Conservation (phyloP, 2,797 vertebrate species). For the Sebastes dallii region DNA sequence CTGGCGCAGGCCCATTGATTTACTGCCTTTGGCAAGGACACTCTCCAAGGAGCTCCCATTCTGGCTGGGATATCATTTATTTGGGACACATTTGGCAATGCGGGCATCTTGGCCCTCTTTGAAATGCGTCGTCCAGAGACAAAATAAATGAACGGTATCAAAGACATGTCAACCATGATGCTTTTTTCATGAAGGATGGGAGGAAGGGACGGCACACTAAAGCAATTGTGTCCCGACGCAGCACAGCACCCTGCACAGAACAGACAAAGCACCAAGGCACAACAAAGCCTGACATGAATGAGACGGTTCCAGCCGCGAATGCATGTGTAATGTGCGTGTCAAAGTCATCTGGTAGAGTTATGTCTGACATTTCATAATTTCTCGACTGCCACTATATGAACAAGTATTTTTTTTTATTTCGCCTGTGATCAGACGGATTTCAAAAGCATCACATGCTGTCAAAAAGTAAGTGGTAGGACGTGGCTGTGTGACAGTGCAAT, state of each 20-base stretch:
- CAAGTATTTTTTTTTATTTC: conserved; percentile 31
- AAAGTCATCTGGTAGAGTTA: conserved; percentile 27
- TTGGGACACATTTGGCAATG: conserved; percentile 80
- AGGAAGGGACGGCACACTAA: conserved; percentile 44
- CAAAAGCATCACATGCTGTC: conserved; percentile 42
- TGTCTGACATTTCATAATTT: conserved; percentile 58
- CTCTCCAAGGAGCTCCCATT: conserved; percentile 72
- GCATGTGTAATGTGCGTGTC: conserved; percentile 26
- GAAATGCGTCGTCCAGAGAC: conserved; percentile 69
- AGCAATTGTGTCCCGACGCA: conserved; percentile 44
- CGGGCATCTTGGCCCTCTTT: conserved; percentile 67
- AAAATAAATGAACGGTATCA: conserved; percentile 78
- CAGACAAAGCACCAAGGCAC: conserved; percentile 38
- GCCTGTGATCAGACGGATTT: conserved; percentile 46
- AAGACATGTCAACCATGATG: conserved; percentile 73
- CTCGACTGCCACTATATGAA: conserved; percentile 11
- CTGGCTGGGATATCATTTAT: conserved; percentile 79
- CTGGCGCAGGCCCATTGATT: conserved; percentile 75
- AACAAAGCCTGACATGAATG: conserved; percentile 54
- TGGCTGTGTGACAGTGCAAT: conserved; percentile 27
- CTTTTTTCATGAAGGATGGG: conserved; percentile 58
- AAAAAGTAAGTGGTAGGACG: conserved; percentile 36
- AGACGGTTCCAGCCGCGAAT: conserved; percentile 20
- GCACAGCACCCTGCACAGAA: conserved; percentile 33
- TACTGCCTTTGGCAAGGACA: conserved; percentile 77